Base-by-base conservation (phyloP, 2,888 invertebrate genomes). In the Eupithecia inturbata region DNA sequence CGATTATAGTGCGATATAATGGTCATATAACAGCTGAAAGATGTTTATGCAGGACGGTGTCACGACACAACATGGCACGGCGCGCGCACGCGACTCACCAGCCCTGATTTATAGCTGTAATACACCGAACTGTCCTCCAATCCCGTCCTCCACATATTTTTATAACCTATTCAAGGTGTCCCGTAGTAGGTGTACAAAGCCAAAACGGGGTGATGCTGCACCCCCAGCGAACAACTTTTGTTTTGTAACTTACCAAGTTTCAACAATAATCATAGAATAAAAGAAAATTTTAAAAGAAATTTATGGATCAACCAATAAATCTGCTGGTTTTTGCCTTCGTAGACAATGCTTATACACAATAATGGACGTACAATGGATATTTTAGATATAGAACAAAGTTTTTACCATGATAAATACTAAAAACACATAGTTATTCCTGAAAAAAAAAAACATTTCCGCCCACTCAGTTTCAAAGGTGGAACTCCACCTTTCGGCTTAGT, bases 21-120 rank as follows among this genome's bases (percentile, higher is more conserved):
- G 57, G 26, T 36, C 33, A n/a, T 64, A 64, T 63, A 31, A 10
- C 26, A 57, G 26, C 26, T 57, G 26, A 57, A 57, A n/a, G 62
- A 88, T 88, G 89, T 89, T 88, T 88, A 89, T 91, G 90, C 88
- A 89, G 85, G 26, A 62, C 74, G 70, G 68, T 70, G 74, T 71
- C 70, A 68, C 74, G 68, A 57, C 74, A 84, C 86, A 85, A 86
- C 80, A 82, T 80, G 82, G 81, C 81, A 82, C 75, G 41, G 73
- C 81, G 72, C 82, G 83, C 85, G 83, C 82, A 82, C 87, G 84
- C 88, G 84, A 79, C 81, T 79, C 84, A 81, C 84, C 83, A 81
- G 41, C 86, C 73, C 89, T 94, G 94, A 94, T 94, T 94, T 94
- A 94, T 93, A 92, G 89, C 90, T 81, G 89, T 90, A 93, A 93